Percentiles rank a stretch among this genome's conserved stretches.
phyloP scores from a whole-genome alignment of 2,888 invertebrate genomes.

The Orgyia antiqua region DNA sequence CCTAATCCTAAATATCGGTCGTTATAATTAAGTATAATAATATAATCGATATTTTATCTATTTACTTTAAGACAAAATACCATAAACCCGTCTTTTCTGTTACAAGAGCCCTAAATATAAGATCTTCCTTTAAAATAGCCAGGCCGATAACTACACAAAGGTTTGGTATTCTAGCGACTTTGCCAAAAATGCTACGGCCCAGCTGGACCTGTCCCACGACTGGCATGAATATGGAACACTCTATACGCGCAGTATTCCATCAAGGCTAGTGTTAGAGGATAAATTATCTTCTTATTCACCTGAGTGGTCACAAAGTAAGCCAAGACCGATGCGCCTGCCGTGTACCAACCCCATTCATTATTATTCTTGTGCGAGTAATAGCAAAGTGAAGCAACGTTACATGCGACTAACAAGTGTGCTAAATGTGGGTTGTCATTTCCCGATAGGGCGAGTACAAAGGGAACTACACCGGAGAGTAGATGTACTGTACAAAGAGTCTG shows the following conservation, averaged over 20 bases:
- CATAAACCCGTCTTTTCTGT: too few species aligned
- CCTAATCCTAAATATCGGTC: too few species aligned
- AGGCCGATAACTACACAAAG: too few species aligned
- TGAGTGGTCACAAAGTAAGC: slow-evolving; percentile 45
- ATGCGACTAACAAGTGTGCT: slow-evolving; percentile 46
- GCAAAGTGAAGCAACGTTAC: slow-evolving; percentile 49
- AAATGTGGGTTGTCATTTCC: slow-evolving; percentile 42
- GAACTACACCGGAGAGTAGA: slow-evolving; percentile 51
- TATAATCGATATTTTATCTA: too few species aligned
- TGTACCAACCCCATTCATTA: slow-evolving; percentile 53
- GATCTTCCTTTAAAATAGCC: too few species aligned
- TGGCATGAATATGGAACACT: slow-evolving; percentile 20
- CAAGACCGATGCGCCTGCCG: slow-evolving; percentile 45
- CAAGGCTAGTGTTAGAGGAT: slow-evolving; percentile 47
- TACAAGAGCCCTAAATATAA: too few species aligned
- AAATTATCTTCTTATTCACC: slow-evolving; percentile 36
- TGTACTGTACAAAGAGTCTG: slow-evolving; percentile 38
- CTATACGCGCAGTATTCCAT: slow-evolving; percentile 57
- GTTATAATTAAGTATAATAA: too few species aligned
- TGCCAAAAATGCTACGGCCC: too few species aligned
- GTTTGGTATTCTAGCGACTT: too few species aligned
- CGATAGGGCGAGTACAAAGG: slow-evolving; percentile 45
- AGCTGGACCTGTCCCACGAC: background rate
- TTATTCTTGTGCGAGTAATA: slow-evolving; percentile 40
- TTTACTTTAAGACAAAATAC: too few species aligned